Evolutionary conservation across 2,113 vertebrate genomes (phyloP), one percentile per base, ranked within the genome.

Genomic region (Sorex araneus): DNA sequence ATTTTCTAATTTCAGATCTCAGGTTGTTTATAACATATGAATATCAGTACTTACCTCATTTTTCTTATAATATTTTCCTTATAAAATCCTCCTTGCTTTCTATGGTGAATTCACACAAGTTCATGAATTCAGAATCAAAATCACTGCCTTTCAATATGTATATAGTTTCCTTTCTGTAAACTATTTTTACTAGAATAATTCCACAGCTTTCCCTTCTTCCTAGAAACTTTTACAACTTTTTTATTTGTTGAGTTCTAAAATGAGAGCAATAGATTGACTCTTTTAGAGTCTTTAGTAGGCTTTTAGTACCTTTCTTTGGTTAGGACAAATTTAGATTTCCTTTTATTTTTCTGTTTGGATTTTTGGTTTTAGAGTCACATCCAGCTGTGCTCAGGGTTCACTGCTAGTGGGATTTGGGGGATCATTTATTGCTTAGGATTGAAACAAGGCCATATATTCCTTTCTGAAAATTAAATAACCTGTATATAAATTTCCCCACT

Each of bases 181-280:
- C n/a, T 50, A 13, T 50, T 10, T 47, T 50, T 50, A 50, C 47
- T 13, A 50, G 47, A 50, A 13, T 50, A 50, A 2, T 50, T 50
- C 47, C 47, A 2, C 43, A 76, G 7, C 8, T 76, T 78, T 63
- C 40, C 8, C 13, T 84, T 16, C 30, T 60, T 30, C 71, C 36
- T 28, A 34, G 77, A 94, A 84, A 71, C 18, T 28, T 91, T 34
- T 47, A 6, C n/a, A 69, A 66, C 13, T 64, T 50, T 75, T 30
- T 84, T 13, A 0, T 28, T 77, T 57, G 67, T 30, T 82, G 50
- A 89, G 60, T 91, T 91, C 66, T 70, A 25, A 81, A 92, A 34
- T 71, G 25, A 36, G 25, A 60, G 5, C 0, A 66, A 4, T 47
- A 45, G 1, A 5, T 36, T 66, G 11, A 21, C 1, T 78, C 16